phyloP scores from a whole-genome alignment of 1,140 invertebrate species.

The Ridgeia piscesae region DNA sequence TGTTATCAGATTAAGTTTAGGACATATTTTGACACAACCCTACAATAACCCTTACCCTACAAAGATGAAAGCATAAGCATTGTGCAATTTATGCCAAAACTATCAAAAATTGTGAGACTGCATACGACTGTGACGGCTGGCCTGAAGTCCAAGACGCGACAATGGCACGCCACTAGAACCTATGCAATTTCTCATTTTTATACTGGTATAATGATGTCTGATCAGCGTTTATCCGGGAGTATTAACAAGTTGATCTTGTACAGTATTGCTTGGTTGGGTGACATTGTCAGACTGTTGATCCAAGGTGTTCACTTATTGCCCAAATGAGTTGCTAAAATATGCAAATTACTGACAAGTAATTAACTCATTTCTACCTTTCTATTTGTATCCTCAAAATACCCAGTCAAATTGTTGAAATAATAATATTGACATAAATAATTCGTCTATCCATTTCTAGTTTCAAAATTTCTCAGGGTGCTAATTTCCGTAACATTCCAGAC shows the following conservation, averaged over 20 bases:
- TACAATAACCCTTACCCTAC: too few species aligned
- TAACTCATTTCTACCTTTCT: not conserved
- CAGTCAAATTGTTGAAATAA: too few species aligned
- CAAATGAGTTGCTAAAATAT: not conserved
- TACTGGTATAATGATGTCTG: not conserved
- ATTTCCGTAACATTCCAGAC: not conserved
- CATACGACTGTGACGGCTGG: not conserved
- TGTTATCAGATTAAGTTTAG: not conserved
- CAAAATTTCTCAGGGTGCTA: not conserved
- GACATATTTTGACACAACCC: not conserved
- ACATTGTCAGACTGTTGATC: not conserved
- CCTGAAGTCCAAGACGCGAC: not conserved
- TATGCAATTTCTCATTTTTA: conserved; percentile 1
- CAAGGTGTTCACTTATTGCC: not conserved
- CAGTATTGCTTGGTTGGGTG: not conserved
- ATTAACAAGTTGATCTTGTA: too few species aligned
- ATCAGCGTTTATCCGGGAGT: not conserved
- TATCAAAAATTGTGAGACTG: not conserved
- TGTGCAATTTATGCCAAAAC: not conserved
- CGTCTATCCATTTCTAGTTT: too few species aligned
- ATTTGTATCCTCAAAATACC: too few species aligned
- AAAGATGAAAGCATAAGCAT: not conserved
- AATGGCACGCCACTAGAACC: not conserved
- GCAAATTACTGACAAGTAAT: not conserved
- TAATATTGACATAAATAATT: too few species aligned